Conservation (phyloP, 2,888 invertebrate species). For the Melinopterus prodromus region DNA sequence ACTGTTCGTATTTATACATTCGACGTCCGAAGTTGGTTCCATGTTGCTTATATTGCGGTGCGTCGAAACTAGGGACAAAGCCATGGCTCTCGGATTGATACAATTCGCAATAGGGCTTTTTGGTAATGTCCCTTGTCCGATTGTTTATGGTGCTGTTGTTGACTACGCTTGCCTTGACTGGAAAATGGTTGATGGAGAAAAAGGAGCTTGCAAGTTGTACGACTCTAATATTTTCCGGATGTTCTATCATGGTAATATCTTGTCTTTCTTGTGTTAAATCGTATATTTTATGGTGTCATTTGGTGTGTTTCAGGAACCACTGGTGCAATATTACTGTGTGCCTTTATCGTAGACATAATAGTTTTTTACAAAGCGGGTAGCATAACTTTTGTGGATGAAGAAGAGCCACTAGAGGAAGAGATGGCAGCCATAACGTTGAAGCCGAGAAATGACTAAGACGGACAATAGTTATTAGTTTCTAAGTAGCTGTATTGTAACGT, state of each 20-base stretch:
- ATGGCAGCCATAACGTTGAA: constrained; percentile 60
- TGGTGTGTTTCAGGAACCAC: constrained; percentile 74
- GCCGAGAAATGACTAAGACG: constrained; percentile 52
- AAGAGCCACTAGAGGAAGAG: constrained; percentile 62
- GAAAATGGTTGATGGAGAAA: constrained; percentile 81
- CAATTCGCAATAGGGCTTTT: constrained; percentile 93
- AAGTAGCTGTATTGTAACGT: constrained; percentile 18
- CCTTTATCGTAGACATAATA: constrained; percentile 87
- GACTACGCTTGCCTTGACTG: constrained; percentile 92
- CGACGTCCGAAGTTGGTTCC: constrained; percentile 91
- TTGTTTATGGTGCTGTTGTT: constrained; percentile 90
- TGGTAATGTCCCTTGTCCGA: constrained; percentile 95
- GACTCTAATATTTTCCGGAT: constrained; percentile 84
- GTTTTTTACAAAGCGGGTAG: constrained; percentile 91
- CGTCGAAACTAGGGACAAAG: constrained; percentile 91
- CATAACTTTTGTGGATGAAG: constrained; percentile 73
- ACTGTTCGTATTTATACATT: constrained; percentile 89
- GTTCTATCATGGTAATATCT: constrained; percentile 79
- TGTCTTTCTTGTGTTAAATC: no score
- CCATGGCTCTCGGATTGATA: constrained; percentile 93
- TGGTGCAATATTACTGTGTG: constrained; percentile 83
- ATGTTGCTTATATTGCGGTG: constrained; percentile 90
- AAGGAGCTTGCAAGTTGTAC: constrained; percentile 89
- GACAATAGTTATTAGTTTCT: constrained; percentile 34
- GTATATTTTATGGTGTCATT: constrained; percentile 24